phyloP scores from a whole-genome alignment of 2,888 invertebrate species.

The Parapristionchus giblindavisi region DNA sequence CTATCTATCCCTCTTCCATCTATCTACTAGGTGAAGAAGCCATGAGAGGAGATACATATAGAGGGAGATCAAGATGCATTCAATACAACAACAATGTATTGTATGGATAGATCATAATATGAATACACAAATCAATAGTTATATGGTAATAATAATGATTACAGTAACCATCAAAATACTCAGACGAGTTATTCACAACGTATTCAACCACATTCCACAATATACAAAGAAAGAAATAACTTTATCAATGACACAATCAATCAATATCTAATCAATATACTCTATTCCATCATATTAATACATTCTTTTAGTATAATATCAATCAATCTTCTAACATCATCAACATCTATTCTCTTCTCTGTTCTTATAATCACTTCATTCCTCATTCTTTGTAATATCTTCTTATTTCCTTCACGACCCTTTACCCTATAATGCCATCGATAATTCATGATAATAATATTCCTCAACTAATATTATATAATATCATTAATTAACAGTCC shows the following conservation, averaged over 20 bases:
- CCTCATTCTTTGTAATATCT: slow-evolving; percentile 53
- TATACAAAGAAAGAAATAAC: neutral
- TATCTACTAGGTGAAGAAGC: too few relatives aligned
- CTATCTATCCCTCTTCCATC: too few relatives aligned
- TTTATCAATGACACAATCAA: slow-evolving; percentile 14
- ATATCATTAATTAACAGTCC: too few relatives aligned
- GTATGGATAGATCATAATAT: neutral
- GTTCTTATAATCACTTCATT: slow-evolving; percentile 49
- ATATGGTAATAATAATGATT: neutral
- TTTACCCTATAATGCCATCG: slow-evolving; percentile 17
- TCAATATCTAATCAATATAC: slow-evolving; percentile 25
- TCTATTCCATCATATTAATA: neutral
- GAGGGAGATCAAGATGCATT: neutral
- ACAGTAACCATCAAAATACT: too few relatives aligned
- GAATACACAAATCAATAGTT: neutral
- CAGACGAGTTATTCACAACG: too few relatives aligned
- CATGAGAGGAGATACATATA: slow-evolving; percentile 19
- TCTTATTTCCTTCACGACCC: slow-evolving; percentile 44
- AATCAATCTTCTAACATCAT: slow-evolving; percentile 46
- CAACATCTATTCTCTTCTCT: slow-evolving; percentile 54
- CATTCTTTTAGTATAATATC: slow-evolving; percentile 14
- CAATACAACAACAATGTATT: neutral
- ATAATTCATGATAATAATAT: neutral
- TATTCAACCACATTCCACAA: neutral
- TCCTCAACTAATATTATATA: neutral